Evolutionary conservation across 1,140 invertebrate genomes (phyloP).

Genomic region (Drosophila trapezifrons): DNA sequence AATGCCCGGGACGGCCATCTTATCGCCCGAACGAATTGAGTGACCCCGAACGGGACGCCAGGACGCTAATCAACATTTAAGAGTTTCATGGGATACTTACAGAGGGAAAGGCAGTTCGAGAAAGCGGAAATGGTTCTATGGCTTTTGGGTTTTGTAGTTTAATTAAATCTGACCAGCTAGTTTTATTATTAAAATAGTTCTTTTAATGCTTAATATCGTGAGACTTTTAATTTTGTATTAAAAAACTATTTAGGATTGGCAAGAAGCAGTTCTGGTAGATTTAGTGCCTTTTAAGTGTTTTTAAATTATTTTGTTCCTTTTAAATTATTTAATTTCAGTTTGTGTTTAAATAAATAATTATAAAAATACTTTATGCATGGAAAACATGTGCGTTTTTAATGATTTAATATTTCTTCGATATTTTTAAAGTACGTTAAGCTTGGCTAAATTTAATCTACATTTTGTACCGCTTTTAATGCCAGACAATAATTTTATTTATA

Average conservation of each 20-base stretch:
- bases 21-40: constrained; percentile 17
- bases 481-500: background rate
- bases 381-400: too few relatives aligned
- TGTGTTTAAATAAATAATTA: too few relatives aligned
- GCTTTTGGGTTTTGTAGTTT: constrained; percentile 7
- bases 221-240: background rate
- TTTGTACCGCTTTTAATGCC: background rate
- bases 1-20: constrained; percentile 32
- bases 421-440: too few relatives aligned
- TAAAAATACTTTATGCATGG: too few relatives aligned
- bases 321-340: too few relatives aligned
- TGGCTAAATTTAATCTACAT: too few relatives aligned
- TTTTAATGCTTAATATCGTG: too few relatives aligned
- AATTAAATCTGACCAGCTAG: background rate
- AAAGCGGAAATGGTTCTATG: background rate
- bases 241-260: background rate
- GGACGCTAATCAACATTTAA: constrained; percentile 45
- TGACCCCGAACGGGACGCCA: constrained; percentile 3
- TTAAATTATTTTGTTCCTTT: too few relatives aligned
- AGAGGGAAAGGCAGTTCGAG: background rate
- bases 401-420: too few relatives aligned
- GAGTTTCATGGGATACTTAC: constrained; percentile 30
- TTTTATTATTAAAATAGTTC: background rate
- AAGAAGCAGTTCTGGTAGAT: too few relatives aligned
- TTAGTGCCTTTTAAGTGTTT: too few relatives aligned